phyloP scores from a whole-genome alignment of 2,113 vertebrate genomes.

The Thryonomys swinderianus region DNA sequence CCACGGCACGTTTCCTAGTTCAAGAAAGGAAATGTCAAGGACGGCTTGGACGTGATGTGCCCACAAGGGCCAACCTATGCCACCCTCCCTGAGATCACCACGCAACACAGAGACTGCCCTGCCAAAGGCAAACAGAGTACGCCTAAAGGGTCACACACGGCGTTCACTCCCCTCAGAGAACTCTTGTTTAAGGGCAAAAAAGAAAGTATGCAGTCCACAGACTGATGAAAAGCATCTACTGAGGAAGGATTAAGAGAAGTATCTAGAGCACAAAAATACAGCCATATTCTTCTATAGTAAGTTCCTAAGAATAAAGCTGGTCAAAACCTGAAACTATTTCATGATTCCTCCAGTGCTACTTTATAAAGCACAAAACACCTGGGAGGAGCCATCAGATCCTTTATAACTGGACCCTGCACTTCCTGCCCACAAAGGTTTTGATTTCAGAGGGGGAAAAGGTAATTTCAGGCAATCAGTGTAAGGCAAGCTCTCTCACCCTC shows the following conservation, averaged over 20 bases:
- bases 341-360: background rate
- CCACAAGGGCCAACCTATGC: background rate
- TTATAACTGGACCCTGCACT: background rate
- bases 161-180: background rate
- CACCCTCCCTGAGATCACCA: background rate
- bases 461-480: background rate
- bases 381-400: background rate
- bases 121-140: background rate
- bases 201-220: background rate
- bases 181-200: background rate
- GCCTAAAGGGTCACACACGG: background rate
- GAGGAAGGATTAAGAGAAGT: background rate
- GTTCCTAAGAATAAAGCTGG: background rate
- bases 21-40: conserved; percentile 47
- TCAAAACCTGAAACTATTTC: background rate
- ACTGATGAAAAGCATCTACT: background rate
- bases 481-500: background rate
- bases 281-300: background rate
- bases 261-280: background rate
- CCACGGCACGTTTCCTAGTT: conserved; percentile 92
- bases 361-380: background rate
- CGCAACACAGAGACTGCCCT: background rate
- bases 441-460: background rate
- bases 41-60: background rate
- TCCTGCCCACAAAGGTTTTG: background rate